Base-by-base conservation (phyloP, 1,140 invertebrate genomes). In the Bombus huntii region DNA sequence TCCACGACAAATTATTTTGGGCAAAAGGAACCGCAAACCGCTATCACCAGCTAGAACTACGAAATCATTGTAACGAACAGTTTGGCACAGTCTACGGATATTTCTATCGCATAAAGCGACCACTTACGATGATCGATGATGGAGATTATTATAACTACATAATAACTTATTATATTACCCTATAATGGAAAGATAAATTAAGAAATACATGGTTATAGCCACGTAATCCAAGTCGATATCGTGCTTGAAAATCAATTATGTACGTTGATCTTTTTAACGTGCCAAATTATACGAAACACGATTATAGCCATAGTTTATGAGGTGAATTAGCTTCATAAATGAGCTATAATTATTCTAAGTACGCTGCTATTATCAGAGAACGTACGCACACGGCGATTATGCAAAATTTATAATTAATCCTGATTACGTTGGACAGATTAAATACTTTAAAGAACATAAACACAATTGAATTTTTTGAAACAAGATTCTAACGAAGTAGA, bases 11-110 rank as follows among this genome's bases (percentile, higher is more conserved):
- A 81, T 81, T 73, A 81, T 81, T 81, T 73, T 18, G 37, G 37
- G 18, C 15, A 44, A 81, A 73, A 73, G 80, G 47, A 62, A 81
- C 80, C 80, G 70, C 80, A 81, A 62, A 73, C 80, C 80, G n/a
- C 80, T 28, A 73, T 81, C 80, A 59, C 53, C 68, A 22, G 34
- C 42, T 25, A 22, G 2, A 53, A 31, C n/a, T 62, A 28, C 12
- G 37, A 62, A 73, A 73, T 81, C 31, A 73, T 81, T 62, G 12
- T 44, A 81, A 44, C 22, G n/a, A 71, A 81, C 44, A 42, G 44
- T 68, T 53, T 68, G 28, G 5, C 18, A 10, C 22, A 2, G 10
- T 0, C 15, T 39, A 44, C 31, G n/a, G 15, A 71, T 1, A 53
- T 22, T 71, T 66, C 34, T 47, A 22, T 77, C 53, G 3, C 13